A percentile compares a stretch with the other conserved stretches of the same genome.
Evolutionary conservation across 2,797 vertebrate genomes (phyloP).

Genomic region (Anolis apletophallus): DNA sequence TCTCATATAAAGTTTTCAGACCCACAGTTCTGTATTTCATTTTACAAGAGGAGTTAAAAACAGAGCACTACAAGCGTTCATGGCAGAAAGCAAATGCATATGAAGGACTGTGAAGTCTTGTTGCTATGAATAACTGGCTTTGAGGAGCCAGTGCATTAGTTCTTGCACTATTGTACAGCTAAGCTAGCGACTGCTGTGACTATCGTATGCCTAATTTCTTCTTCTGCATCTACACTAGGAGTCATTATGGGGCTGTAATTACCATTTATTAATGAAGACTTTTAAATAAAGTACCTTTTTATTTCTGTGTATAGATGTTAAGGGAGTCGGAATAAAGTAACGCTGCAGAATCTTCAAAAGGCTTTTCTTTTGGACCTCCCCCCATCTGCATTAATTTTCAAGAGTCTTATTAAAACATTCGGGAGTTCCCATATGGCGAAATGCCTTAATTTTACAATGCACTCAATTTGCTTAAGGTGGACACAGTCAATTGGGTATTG

Average conservation of each 20-base stretch:
- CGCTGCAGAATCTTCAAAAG: constrained; percentile 44
- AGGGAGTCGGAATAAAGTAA: constrained; percentile 56
- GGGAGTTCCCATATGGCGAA: neutral
- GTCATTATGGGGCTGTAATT: constrained; percentile 50
- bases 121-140: constrained; percentile 58
- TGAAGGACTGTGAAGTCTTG: constrained; percentile 14
- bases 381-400: neutral
- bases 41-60: constrained; percentile 34
- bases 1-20: neutral
- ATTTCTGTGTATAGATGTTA: constrained; percentile 10
- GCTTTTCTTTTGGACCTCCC: constrained; percentile 34
- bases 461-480: neutral
- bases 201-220: constrained; percentile 51
- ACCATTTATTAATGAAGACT: constrained; percentile 58
- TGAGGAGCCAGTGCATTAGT: constrained; percentile 45
- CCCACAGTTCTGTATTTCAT: constrained; percentile 2
- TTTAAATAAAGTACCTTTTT: constrained; percentile 26
- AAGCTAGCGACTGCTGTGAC: constrained; percentile 45
- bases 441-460: neutral
- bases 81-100: constrained; percentile 35
- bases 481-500: neutral
- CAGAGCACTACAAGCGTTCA: constrained; percentile 42
- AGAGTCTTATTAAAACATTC: constrained; percentile 42
- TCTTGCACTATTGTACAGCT: constrained; percentile 38
- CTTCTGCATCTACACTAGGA: constrained; percentile 58